Conservation (phyloP, 2,797 vertebrate genomes). For the Heterohyrax brucei region DNA sequence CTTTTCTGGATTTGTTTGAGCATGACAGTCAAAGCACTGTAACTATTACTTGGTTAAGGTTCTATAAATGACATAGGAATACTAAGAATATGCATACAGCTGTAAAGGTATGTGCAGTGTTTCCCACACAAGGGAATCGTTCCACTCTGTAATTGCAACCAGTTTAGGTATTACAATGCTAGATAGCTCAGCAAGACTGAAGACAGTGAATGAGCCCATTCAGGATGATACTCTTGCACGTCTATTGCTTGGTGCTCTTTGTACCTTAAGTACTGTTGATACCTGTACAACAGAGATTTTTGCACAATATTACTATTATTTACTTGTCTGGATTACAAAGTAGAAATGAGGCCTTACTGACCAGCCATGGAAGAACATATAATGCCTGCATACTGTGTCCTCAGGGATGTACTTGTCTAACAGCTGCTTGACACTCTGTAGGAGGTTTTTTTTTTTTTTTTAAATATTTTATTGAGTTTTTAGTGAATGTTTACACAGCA, state of each 20-base stretch:
- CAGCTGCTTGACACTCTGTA: background rate
- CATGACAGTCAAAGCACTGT: background rate
- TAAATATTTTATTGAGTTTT: background rate
- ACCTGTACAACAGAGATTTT: background rate
- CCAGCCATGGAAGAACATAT: background rate
- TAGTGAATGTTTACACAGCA: background rate
- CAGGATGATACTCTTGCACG: background rate
- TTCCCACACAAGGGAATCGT: background rate
- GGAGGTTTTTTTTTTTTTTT: background rate
- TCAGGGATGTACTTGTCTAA: background rate
- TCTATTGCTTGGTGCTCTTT: background rate
- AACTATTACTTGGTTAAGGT: background rate
- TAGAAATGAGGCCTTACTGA: background rate
- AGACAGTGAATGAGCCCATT: background rate
- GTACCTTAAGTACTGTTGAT: background rate
- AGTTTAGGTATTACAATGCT: conserved; percentile 20
- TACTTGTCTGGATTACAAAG: background rate
- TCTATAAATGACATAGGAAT: background rate
- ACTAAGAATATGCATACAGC: background rate
- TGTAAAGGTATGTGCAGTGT: background rate
- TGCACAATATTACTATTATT: background rate
- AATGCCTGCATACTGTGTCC: background rate
- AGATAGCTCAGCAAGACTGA: background rate
- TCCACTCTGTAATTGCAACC: background rate
- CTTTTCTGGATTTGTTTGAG: background rate